Percentiles rank a stretch among this genome's conserved stretches.
These are phyloP conservation scores for Erynnis tages DNA, from an alignment of 2,888 invertebrate species.

Conservation along the genomic window DNA sequence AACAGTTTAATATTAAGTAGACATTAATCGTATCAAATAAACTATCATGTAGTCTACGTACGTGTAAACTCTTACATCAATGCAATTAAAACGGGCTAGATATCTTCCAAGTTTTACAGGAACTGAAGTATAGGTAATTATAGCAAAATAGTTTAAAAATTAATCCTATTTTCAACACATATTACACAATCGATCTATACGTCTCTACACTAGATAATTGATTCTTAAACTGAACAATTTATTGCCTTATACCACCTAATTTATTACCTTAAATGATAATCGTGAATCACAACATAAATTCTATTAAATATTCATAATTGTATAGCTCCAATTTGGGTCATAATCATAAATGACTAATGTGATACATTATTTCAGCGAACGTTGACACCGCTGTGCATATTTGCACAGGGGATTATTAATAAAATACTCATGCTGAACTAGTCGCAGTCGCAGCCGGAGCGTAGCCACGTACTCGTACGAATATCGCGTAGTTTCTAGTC, in stretches of 20 bases:
- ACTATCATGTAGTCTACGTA: too few species aligned
- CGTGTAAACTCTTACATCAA: too few species aligned
- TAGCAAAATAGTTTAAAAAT: too few species aligned
- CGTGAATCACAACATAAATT: slow-evolving; percentile 16
- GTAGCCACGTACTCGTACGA: too few species aligned
- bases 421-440: not conserved
- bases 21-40: too few species aligned
- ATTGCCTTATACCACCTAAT: slow-evolving; percentile 3
- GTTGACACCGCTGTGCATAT: slow-evolving; percentile 20
- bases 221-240: slow-evolving; percentile 8
- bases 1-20: too few species aligned
- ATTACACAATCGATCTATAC: not conserved
- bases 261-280: slow-evolving; percentile 18
- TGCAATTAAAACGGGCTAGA: too few species aligned
- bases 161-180: too few species aligned
- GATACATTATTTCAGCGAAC: slow-evolving; percentile 20
- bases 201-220: not conserved
- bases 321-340: slow-evolving; percentile 17
- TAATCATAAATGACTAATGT: slow-evolving; percentile 21
- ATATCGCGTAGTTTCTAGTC: not conserved
- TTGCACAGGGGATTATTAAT: slow-evolving; percentile 4
- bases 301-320: slow-evolving; percentile 14
- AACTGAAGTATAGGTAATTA: too few species aligned
- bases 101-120: too few species aligned
- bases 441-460: not conserved